phyloP scores from a whole-genome alignment of 2,888 invertebrate genomes.

The Dascillus cervinus region DNA sequence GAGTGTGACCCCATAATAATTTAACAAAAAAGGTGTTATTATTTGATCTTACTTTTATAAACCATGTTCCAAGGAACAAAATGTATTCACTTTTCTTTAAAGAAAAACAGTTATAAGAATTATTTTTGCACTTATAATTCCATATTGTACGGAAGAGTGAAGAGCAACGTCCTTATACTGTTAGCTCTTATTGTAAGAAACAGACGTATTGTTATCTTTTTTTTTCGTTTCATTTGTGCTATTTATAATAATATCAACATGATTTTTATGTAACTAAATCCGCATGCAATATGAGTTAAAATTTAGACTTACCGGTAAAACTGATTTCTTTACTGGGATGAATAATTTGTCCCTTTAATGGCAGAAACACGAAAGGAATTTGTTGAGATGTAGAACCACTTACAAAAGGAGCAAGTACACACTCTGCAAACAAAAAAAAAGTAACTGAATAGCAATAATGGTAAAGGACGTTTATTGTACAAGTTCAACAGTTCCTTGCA shows the following conservation, averaged over 20 bases:
- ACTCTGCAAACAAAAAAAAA: conserved; percentile 51
- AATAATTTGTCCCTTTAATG: conserved; percentile 78
- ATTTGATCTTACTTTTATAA: no score
- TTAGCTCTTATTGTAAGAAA: neutral
- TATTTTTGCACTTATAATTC: conserved; percentile 12
- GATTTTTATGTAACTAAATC: no score
- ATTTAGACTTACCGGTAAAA: conserved; percentile 56
- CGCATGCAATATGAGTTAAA: no score
- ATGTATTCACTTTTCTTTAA: conserved; percentile 19
- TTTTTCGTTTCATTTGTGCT: neutral
- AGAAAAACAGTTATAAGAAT: conserved; percentile 13
- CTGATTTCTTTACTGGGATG: conserved; percentile 82
- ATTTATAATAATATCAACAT: no score
- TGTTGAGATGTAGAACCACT: conserved; percentile 62
- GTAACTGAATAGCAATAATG: neutral
- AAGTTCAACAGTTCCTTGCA: no score
- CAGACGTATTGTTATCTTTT: no score
- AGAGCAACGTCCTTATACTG: conserved; percentile 13
- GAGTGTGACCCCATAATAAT: no score
- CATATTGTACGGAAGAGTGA: conserved; percentile 11
- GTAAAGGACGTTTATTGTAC: neutral
- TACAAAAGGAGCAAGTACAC: conserved; percentile 70
- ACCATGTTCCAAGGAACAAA: no score
- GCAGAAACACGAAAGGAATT: conserved; percentile 80
- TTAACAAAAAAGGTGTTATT: no score